These are phyloP conservation scores for Rhingia campestris DNA, from an alignment of 2,888 invertebrate species.

Conservation along the genomic window DNA sequence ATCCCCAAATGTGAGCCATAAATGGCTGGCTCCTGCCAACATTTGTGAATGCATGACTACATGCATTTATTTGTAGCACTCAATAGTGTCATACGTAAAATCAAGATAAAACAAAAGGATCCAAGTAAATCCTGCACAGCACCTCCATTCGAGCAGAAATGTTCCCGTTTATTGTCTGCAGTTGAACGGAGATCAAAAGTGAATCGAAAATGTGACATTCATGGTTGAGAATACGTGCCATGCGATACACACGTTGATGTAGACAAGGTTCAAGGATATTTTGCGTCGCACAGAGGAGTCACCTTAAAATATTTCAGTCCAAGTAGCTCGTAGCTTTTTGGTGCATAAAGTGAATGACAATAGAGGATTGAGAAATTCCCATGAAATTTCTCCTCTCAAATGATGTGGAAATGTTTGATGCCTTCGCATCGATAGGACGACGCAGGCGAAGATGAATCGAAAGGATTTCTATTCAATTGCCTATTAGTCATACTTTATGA, in stretches of 20 bases:
- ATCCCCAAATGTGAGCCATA: slow-evolving; percentile 20
- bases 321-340: slow-evolving; percentile 7
- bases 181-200: slow-evolving; percentile 20
- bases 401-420: slow-evolving; percentile 62
- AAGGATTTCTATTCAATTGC: slow-evolving; percentile 35
- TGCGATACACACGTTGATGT: background rate
- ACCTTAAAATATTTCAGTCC: background rate
- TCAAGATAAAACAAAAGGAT: background rate
- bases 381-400: slow-evolving; percentile 34
- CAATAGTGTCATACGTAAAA: background rate
- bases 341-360: slow-evolving; percentile 30
- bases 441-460: slow-evolving; percentile 32
- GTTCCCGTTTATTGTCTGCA: slow-evolving; percentile 24
- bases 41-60: slow-evolving; percentile 8
- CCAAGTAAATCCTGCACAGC: background rate
- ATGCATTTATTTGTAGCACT: slow-evolving; percentile 3
- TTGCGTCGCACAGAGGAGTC: background rate
- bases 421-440: slow-evolving; percentile 2
- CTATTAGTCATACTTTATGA: slow-evolving; percentile 52
- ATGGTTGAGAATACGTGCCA: slow-evolving; percentile 4
- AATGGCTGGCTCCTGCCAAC: background rate
- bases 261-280: slow-evolving; percentile 4
- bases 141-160: slow-evolving; percentile 20
- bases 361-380: slow-evolving; percentile 38
- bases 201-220: slow-evolving; percentile 27